These are phyloP conservation scores for Pholis gunnellus DNA, from an alignment of 2,113 vertebrate species.

Conservation along the genomic window DNA sequence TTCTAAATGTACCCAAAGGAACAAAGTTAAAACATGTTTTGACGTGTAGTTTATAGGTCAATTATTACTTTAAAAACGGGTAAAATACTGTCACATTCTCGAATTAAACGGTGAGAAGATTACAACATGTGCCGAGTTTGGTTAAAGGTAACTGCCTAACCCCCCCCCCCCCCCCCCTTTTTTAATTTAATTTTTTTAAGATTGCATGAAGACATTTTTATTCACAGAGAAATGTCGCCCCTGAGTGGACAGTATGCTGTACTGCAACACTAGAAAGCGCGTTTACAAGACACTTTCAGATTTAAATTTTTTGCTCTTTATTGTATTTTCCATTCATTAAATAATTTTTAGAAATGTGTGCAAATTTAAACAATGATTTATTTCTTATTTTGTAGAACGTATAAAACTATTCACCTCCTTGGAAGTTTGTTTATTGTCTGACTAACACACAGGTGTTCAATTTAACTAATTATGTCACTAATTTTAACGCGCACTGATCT, in stretches of 20 bases:
- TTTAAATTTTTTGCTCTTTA: background rate
- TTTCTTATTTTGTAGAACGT: background rate
- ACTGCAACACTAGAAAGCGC: background rate
- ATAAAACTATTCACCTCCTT: background rate
- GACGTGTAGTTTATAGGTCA: background rate
- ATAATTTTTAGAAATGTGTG: background rate
- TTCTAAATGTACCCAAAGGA: background rate
- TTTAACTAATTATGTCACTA: background rate
- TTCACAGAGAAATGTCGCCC: conserved; percentile 30
- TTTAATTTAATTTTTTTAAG: background rate
- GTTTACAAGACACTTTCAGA: background rate
- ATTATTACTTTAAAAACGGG: background rate
- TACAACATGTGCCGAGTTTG: background rate
- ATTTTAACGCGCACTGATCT: background rate
- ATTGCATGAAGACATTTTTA: background rate
- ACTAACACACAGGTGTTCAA: background rate
- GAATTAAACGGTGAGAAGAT: background rate
- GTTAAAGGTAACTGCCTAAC: background rate
- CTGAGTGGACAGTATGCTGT: accelerated
- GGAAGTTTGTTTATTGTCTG: too few species aligned
- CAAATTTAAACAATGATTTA: background rate
- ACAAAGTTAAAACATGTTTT: background rate
- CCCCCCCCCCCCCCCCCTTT: too few species aligned
- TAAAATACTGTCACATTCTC: background rate
- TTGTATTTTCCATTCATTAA: background rate